Evolutionary conservation across 1,140 invertebrate genomes (phyloP).

Genomic region (Aethina tumida): DNA sequence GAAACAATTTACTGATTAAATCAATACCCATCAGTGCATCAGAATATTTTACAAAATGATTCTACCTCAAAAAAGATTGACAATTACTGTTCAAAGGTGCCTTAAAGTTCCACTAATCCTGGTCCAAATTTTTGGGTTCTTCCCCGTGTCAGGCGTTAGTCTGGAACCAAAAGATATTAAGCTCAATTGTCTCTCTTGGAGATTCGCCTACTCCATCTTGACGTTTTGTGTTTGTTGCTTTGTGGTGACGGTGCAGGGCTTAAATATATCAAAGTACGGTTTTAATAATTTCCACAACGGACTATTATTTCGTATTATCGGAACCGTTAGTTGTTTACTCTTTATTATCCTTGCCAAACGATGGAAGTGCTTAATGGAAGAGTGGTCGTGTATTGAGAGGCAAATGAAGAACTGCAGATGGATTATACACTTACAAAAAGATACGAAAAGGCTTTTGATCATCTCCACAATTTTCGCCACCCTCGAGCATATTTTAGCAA

Average conservation of each 20-base stretch:
- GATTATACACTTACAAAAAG: neutral
- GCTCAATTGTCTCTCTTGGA: slow-evolving; percentile 11
- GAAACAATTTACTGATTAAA: no score
- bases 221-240: slow-evolving; percentile 11
- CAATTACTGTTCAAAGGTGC: no score
- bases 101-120: no score
- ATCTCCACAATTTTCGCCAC: no score
- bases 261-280: neutral
- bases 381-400: slow-evolving; percentile 17
- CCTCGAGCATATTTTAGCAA: no score
- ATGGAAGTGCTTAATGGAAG: slow-evolving; percentile 17
- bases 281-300: slow-evolving; percentile 11
- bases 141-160: slow-evolving; percentile 8
- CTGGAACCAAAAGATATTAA: neutral
- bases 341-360: slow-evolving; percentile 18
- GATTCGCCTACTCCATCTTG: slow-evolving; percentile 11
- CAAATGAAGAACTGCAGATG: slow-evolving; percentile 15
- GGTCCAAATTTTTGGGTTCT: no score
- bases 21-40: no score
- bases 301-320: slow-evolving; percentile 7
- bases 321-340: slow-evolving; percentile 5
- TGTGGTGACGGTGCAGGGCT: slow-evolving; percentile 11
- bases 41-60: no score
- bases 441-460: neutral
- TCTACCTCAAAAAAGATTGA: no score